Base-by-base conservation (phyloP, 2,797 vertebrate genomes). In the Falco peregrinus region DNA sequence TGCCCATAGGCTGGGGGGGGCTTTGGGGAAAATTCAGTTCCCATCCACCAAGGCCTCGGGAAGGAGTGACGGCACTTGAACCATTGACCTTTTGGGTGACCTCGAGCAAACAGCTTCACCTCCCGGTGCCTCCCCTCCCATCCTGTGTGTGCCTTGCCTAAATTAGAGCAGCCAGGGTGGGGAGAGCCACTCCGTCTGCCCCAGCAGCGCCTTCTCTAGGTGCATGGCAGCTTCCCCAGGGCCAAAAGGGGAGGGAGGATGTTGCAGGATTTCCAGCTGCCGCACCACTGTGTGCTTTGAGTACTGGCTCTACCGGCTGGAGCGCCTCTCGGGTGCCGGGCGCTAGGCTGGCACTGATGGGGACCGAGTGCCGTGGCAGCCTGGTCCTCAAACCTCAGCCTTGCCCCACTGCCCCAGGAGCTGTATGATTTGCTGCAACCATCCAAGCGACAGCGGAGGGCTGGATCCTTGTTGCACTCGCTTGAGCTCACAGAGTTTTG, bases 131-230 rank as follows among this genome's bases (percentile, higher is more conserved):
- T 95, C 85, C 83, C 94, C 95, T 93, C 95, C 93, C 95, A 94
- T 96, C 96, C 96, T 93, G 93, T 93, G 77, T 84, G 51, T 83
- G 93, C 61, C 94, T 94, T 90, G 89, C 89, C 85, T 78, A 75
- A 84, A 96, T 92, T 95, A 92, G 86, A 25, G 33, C 56, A 69
- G 73, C 80, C 80, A 87, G 95, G 75, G 68, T 86, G 93, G 92
- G 85, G 85, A 92, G 74, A 81, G 93, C 61, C 4, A 0, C 84
- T 88, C 74, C 0, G 18, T 61, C 86, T 1, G 22, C 43, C 65
- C 83, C 22, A 12, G 74, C 76, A 93, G 88, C 2, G 21, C 56
- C 81, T 76, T 75, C 70, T 83, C 60, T 11, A 8, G 84, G 68
- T 76, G 19, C 79, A 48, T 17, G 0, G 69, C 70, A 84, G 41